A percentile compares a stretch with the other conserved stretches of the same genome.
Conservation (phyloP, 2,888 invertebrate species). For the Chrysomela aeneicollis region DNA sequence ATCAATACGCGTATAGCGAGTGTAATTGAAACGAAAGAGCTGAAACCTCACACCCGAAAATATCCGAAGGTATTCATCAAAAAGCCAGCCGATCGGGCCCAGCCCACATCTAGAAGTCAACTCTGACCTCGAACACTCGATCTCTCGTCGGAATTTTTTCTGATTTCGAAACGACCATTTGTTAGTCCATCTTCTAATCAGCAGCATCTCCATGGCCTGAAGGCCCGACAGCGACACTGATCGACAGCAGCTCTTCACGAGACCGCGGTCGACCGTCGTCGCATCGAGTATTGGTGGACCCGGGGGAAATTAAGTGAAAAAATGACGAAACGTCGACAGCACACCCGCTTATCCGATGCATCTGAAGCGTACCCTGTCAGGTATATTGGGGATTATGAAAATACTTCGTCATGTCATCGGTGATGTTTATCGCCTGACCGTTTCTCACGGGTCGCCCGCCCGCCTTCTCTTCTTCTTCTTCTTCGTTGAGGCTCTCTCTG, state of each 20-base stretch:
- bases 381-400: slow-evolving; percentile 54
- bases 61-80: not conserved
- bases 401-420: slow-evolving; percentile 54
- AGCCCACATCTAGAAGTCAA: not conserved
- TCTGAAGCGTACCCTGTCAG: slow-evolving; percentile 43
- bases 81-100: not conserved
- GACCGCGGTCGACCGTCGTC: too few species aligned
- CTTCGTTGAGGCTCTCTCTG: too few species aligned
- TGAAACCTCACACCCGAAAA: not conserved
- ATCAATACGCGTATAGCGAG: too few species aligned
- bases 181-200: not conserved
- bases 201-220: not conserved
- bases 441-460: slow-evolving; percentile 24
- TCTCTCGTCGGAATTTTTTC: not conserved
- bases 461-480: not conserved
- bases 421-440: slow-evolving; percentile 46
- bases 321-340: slow-evolving; percentile 52
- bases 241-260: not conserved
- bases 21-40: too few species aligned
- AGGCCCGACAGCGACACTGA: not conserved
- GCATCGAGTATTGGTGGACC: too few species aligned
- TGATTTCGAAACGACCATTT: not conserved
- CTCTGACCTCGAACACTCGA: not conserved
- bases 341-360: slow-evolving; percentile 40
- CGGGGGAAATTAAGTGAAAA: slow-evolving; percentile 54